Percentiles rank a stretch among this genome's conserved stretches.
Evolutionary conservation across 2,113 vertebrate genomes (phyloP).

Genomic region (Crotalus tigris): DNA sequence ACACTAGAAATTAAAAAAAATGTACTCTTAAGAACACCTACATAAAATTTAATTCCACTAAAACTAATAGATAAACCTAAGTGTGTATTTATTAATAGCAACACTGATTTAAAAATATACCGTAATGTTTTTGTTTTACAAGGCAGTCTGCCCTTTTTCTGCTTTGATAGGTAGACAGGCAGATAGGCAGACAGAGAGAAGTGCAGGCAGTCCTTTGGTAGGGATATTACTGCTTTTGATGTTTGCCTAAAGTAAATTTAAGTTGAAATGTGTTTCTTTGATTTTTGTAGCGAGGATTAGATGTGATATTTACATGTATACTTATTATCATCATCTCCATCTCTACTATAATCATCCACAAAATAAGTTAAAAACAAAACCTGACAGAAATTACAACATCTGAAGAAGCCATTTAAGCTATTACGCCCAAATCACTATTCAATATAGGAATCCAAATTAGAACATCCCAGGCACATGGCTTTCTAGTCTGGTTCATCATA

Average conservation of each 20-base stretch:
- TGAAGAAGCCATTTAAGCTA: not conserved
- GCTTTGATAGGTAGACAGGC: not conserved
- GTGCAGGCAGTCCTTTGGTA: not conserved
- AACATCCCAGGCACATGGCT: not conserved
- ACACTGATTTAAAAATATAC: not conserved
- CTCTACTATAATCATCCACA: not conserved
- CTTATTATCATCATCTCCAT: not conserved
- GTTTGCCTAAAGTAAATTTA: not conserved
- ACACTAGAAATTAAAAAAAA: not conserved
- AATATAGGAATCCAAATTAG: not conserved
- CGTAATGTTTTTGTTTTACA: not conserved
- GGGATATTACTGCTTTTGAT: not conserved
- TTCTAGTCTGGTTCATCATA: not conserved
- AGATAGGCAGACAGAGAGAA: not conserved
- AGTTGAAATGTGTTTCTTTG: not conserved
- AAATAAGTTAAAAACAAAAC: not conserved
- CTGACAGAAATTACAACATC: not conserved
- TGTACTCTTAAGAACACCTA: not conserved
- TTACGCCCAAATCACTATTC: not conserved
- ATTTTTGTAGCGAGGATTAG: not conserved
- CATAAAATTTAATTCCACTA: not conserved
- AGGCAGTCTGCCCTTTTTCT: not conserved
- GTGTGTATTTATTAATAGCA: not conserved
- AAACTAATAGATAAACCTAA: not conserved
- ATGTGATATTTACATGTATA: not conserved